These are phyloP conservation scores for Ophthalmotilapia sp. DNA, from an alignment of 2,113 vertebrate genomes.

Conservation along the genomic window DNA sequence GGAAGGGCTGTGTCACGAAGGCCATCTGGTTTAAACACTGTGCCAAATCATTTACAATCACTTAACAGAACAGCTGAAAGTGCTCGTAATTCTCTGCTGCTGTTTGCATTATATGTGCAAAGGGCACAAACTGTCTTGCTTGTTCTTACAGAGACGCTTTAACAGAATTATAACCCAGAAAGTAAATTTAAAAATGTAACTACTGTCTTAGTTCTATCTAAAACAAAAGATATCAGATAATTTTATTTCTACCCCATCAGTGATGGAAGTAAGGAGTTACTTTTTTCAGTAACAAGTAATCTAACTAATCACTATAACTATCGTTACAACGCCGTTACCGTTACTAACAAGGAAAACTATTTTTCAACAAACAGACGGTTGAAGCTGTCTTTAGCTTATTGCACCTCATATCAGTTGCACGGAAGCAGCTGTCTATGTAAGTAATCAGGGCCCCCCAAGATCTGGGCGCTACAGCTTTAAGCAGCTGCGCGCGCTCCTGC, in stretches of 20 bases:
- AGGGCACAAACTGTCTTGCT: neutral
- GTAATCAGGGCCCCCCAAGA: neutral
- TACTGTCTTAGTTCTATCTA: neutral
- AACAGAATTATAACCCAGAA: neutral
- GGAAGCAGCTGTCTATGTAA: neutral
- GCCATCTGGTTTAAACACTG: neutral
- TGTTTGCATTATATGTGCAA: neutral
- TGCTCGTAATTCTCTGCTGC: neutral
- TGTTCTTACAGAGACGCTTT: neutral
- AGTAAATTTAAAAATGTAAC: neutral
- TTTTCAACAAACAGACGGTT: neutral
- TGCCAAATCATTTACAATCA: neutral
- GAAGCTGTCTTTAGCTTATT: neutral
- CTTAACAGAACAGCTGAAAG: neutral
- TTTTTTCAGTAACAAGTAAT: neutral
- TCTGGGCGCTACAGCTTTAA: neutral
- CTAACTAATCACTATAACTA: neutral
- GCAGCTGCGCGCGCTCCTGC: fast-evolving
- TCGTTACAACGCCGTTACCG: neutral
- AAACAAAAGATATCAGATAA: neutral
- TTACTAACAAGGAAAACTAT: neutral
- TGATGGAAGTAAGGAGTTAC: neutral
- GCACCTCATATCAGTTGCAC: neutral
- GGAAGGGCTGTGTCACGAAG: neutral
- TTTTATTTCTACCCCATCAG: neutral